Base-by-base conservation (phyloP, 2,113 vertebrate genomes). In the Propithecus coquereli region DNA sequence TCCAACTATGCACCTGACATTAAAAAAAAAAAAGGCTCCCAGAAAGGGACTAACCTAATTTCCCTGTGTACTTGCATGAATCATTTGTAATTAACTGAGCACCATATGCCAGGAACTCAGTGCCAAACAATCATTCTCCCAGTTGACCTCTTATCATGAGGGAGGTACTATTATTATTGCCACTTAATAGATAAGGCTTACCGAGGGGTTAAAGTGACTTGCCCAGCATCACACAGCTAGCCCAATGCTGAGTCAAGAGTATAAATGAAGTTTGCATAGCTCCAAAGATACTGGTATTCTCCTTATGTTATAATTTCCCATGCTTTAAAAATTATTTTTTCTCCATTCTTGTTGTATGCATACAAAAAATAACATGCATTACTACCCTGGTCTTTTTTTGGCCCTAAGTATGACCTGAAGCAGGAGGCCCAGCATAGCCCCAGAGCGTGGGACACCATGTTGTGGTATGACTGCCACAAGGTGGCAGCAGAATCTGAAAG, bases 401-500 rank as follows among this genome's bases (percentile, higher is more conserved):
- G 34, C 12, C 18, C 17, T 70, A 40, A 7, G 1, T 43, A 11
- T 61, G 86, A 59, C 52, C 20, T n/a, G 32, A 57, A 61, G 25
- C 52, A 45, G 40, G n/a, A 87, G 11, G 14, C 59, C 10, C 34
- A 30, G 61, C 11, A n/a, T 32, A 47, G 52, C 8, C n/a, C 37
- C 18, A 22, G 27, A 45, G 27, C 61, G 1, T 5, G 25, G 43
- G 34, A 43, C 20, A 6, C 23, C 0, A 3, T 13, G 8, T 20
- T 89, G 54, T 47, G 79, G 14, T 3, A 9, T 61, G 81, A 70
- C 4, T 0, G 17, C 91, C 76, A 74, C 79, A 77, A 95, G 88
- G 81, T 63, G 91, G 91, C 93, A 90, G 68, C 68, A 57, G 57
- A 83, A 50, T 54, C 91, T 61, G 66, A 40, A 77, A 37, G 2